Percentiles rank a stretch among this genome's conserved stretches.
Evolutionary conservation across 2,113 vertebrate genomes (phyloP).

Genomic region (Nanorana parkeri): DNA sequence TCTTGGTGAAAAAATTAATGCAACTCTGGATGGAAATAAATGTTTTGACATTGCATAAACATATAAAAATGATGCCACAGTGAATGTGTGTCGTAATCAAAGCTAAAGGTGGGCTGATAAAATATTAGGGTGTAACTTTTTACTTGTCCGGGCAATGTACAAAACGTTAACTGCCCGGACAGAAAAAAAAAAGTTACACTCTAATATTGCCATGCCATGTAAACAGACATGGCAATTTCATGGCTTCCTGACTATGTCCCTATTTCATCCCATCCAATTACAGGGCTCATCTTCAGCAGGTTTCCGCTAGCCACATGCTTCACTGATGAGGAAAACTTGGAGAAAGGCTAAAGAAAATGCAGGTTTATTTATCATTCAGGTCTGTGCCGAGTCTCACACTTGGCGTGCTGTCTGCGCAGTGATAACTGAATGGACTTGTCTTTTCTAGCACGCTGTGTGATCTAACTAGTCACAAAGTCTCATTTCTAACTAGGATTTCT

Average conservation of each 20-base stretch:
- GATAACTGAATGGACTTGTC: slow-evolving; percentile 89
- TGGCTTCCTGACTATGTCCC: slow-evolving; percentile 27
- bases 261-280: neutral
- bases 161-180: too few species aligned
- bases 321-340: slow-evolving; percentile 20
- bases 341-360: slow-evolving; percentile 1
- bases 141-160: too few species aligned
- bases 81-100: too few species aligned
- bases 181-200: too few species aligned
- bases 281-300: neutral
- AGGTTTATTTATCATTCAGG: slow-evolving; percentile 73
- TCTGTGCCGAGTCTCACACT: slow-evolving; percentile 79
- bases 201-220: too few species aligned
- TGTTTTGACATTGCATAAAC: too few species aligned
- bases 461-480: slow-evolving; percentile 88
- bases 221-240: slow-evolving; percentile 29
- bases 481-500: slow-evolving; percentile 71
- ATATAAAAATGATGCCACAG: too few species aligned
- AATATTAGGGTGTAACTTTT: too few species aligned
- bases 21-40: too few species aligned
- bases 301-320: neutral
- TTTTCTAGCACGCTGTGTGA: slow-evolving; percentile 83
- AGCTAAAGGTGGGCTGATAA: too few species aligned
- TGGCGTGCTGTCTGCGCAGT: slow-evolving; percentile 73
- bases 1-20: too few species aligned